Evolutionary conservation across 1,140 invertebrate genomes (phyloP), one percentile per base, ranked within the genome.

Genomic region (Zaprionus kolodkinae): DNA sequence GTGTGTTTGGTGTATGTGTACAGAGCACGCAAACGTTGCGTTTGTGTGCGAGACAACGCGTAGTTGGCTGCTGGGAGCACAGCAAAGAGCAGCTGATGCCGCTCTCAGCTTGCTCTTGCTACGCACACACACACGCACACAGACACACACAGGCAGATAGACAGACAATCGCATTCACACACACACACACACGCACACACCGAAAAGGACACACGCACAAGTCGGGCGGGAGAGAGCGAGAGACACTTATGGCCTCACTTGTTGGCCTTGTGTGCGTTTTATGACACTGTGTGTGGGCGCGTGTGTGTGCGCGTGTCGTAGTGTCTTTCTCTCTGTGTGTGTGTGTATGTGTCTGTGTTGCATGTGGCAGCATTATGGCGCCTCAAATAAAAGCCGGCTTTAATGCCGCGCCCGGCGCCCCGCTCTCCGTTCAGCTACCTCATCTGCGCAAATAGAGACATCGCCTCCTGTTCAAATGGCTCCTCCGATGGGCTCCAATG

Each of bases 311-410:
- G 78, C 27, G 54, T 64, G 21, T 57, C 25, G 48, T 13, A 52
- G 30, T 52, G 21, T 65, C 55, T 36, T n/a, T 13, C 27, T 60
- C n/a, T 59, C 45, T 60, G 57, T 17, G 55, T 68, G 54, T 72
- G 56, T 38, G 68, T 64, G 33, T 67, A 33, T 60, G 68, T 64
- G 33, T 67, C 33, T 60, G 79, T 87, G 76, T 84, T 87, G 84
- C 74, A 84, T 88, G 84, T 84, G 80, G 78, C 85, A 84, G 83
- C 78, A 83, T 88, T 78, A 84, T 87, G 77, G 71, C 87, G 83
- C 83, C 76, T 76, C 76, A 67, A 63, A 83, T 87, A 88, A 87
- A 88, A 69, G 84, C 84, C 84, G 84, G 80, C 67, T 75, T 83
- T 80, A 75, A 83, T 87, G 79, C 79, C 59, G 72, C 67, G 38